Percentiles rank a stretch among this genome's conserved stretches.
Evolutionary conservation across 2,888 invertebrate species (phyloP).

Genomic region (Leucozona laternaria): DNA sequence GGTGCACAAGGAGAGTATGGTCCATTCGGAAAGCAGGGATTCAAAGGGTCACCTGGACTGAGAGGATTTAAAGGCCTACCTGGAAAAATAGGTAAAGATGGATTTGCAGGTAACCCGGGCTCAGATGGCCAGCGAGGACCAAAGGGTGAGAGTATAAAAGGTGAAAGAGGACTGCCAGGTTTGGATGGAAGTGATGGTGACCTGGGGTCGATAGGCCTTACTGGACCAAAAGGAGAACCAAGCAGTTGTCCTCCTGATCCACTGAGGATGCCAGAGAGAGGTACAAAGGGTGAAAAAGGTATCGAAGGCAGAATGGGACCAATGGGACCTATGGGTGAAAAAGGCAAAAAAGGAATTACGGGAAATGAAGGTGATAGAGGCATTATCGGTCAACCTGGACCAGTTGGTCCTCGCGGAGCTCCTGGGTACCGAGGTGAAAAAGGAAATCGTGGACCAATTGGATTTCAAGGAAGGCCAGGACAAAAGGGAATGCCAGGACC

Average conservation of each 20-base stretch:
- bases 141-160: slow-evolving; percentile 89
- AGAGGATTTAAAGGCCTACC: slow-evolving; percentile 88
- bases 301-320: slow-evolving; percentile 85
- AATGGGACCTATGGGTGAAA: slow-evolving; percentile 87
- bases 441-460: slow-evolving; percentile 90
- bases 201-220: slow-evolving; percentile 81
- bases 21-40: slow-evolving; percentile 87
- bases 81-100: slow-evolving; percentile 90
- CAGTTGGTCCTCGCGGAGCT: slow-evolving; percentile 90
- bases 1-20: slow-evolving; percentile 90
- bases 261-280: slow-evolving; percentile 84
- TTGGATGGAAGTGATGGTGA: slow-evolving; percentile 85
- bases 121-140: slow-evolving; percentile 88
- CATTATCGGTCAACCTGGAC: slow-evolving; percentile 90
- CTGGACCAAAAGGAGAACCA: slow-evolving; percentile 87
- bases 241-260: slow-evolving; percentile 86
- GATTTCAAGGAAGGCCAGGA: slow-evolving; percentile 84
- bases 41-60: slow-evolving; percentile 88
- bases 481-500: slow-evolving; percentile 87
- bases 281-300: slow-evolving; percentile 88
- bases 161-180: slow-evolving; percentile 89
- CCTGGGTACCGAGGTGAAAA: slow-evolving; percentile 90
- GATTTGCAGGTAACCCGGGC: slow-evolving; percentile 87
- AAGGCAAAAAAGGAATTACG: slow-evolving; percentile 85
- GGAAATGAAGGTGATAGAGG: slow-evolving; percentile 86